A percentile compares a stretch with the other conserved stretches of the same genome.
These are phyloP conservation scores for Drosophila quadrilineata DNA, from an alignment of 1,140 invertebrate genomes.

Conservation along the genomic window DNA sequence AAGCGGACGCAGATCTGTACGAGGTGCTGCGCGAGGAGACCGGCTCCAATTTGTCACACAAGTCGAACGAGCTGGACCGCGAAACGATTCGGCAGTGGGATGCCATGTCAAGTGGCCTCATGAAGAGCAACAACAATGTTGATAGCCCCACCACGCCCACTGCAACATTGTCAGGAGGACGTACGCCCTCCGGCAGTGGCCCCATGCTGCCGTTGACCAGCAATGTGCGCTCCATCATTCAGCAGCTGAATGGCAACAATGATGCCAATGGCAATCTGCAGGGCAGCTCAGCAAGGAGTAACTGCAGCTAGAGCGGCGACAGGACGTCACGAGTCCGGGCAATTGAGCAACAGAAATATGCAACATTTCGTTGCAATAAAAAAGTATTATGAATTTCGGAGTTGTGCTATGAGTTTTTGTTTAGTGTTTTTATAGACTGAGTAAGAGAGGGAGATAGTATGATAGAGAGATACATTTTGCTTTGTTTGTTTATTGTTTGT, in stretches of 20 bases:
- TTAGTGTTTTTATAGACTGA: conserved; percentile 20
- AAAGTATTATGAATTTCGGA: conserved; percentile 9
- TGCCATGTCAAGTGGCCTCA: conserved; percentile 89
- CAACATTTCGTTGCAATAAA: conserved; percentile 30
- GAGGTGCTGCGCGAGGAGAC: conserved; percentile 76
- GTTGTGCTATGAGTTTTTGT: conserved; percentile 26
- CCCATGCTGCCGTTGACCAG: conserved; percentile 54
- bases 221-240: conserved; percentile 73
- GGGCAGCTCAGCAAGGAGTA: conserved; percentile 38
- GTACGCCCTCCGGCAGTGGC: conserved; percentile 22
- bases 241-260: conserved; percentile 60
- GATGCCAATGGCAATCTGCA: conserved; percentile 37
- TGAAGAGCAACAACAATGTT: conserved; percentile 80
- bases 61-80: conserved; percentile 88
- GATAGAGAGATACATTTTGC: not conserved
- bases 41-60: conserved; percentile 67
- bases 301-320: not conserved
- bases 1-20: conserved; percentile 67
- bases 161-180: not conserved
- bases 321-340: not conserved
- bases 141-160: not conserved
- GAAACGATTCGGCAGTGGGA: conserved; percentile 94
- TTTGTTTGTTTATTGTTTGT: conserved; percentile 36
- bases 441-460: not conserved
- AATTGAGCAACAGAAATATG: conserved; percentile 18